A percentile compares a stretch with the other conserved stretches of the same genome.
Conservation (phyloP, 2,797 vertebrate species). For the Emys orbicularis region DNA sequence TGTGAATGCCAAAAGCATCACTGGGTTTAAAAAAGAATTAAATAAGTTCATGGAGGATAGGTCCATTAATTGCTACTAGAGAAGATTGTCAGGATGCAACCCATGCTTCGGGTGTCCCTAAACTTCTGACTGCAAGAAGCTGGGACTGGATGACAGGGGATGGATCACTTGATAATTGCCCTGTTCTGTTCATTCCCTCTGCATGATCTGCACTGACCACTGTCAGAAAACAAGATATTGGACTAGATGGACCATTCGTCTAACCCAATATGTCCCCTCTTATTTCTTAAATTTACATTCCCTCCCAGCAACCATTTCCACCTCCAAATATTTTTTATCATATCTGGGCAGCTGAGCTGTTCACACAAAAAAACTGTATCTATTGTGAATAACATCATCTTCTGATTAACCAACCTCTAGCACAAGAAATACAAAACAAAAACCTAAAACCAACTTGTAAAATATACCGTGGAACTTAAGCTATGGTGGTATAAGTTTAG, state of each 20-base stretch:
- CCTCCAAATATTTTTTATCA: slow-evolving; percentile 69
- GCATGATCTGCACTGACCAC: too few species aligned
- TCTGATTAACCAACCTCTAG: slow-evolving; percentile 21
- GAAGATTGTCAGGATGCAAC: too few species aligned
- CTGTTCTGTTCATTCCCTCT: too few species aligned
- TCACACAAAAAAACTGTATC: background rate
- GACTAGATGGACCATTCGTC: background rate
- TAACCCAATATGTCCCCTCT: background rate
- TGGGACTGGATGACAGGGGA: too few species aligned
- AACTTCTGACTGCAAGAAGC: too few species aligned
- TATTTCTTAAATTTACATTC: slow-evolving; percentile 28
- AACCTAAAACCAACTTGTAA: background rate
- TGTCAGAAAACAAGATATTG: background rate
- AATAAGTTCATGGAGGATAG: background rate
- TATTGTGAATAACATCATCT: slow-evolving; percentile 19
- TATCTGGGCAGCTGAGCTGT: slow-evolving; percentile 58
- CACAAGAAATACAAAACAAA: background rate
- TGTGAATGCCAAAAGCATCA: background rate
- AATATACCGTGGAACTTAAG: slow-evolving; percentile 13
- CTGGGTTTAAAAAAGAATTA: background rate
- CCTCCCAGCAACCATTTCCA: slow-evolving; percentile 71
- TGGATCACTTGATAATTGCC: too few species aligned
- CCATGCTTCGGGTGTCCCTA: too few species aligned
- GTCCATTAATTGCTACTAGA: background rate
- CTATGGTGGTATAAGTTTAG: background rate